Percentiles rank a stretch among this genome's conserved stretches.
Evolutionary conservation across 2,797 vertebrate genomes (phyloP).

Genomic region (Octomys mimax): DNA sequence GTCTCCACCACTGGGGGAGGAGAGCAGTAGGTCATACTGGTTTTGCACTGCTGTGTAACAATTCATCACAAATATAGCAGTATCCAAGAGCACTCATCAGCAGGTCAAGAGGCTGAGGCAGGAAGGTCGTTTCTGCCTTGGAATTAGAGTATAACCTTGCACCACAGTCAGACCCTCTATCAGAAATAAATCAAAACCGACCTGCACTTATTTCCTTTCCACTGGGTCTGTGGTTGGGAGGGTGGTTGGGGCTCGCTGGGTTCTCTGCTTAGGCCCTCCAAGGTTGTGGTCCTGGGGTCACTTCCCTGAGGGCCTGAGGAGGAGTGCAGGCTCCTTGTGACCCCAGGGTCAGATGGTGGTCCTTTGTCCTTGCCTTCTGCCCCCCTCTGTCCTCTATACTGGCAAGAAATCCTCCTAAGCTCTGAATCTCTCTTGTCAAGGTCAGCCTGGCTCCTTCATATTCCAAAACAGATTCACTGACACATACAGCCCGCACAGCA

Average conservation of each 20-base stretch:
- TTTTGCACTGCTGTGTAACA: not conserved
- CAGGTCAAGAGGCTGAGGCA: not conserved
- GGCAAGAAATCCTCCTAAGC: not conserved
- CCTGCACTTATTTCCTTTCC: too few relatives aligned
- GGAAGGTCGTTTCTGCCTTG: not conserved
- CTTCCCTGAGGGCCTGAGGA: not conserved
- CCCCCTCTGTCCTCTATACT: not conserved
- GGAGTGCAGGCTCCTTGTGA: not conserved
- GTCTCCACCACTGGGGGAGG: not conserved
- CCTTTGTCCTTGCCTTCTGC: not conserved
- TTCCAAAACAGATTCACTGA: not conserved
- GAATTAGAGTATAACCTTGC: not conserved
- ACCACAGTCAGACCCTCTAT: not conserved
- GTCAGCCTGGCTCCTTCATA: not conserved
- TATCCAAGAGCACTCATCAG: not conserved
- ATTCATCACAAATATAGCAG: not conserved
- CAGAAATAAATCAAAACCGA: not conserved
- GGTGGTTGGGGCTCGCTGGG: too few relatives aligned
- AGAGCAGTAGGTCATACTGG: fast-evolving
- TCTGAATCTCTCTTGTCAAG: not conserved
- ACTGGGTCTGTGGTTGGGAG: not conserved
- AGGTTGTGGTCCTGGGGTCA: not conserved
- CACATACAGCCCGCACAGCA: not conserved
- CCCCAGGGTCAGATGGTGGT: not conserved
- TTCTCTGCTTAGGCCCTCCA: not conserved